Evolutionary conservation across 2,113 vertebrate genomes (phyloP).

Genomic region (Cheilinus undulatus): DNA sequence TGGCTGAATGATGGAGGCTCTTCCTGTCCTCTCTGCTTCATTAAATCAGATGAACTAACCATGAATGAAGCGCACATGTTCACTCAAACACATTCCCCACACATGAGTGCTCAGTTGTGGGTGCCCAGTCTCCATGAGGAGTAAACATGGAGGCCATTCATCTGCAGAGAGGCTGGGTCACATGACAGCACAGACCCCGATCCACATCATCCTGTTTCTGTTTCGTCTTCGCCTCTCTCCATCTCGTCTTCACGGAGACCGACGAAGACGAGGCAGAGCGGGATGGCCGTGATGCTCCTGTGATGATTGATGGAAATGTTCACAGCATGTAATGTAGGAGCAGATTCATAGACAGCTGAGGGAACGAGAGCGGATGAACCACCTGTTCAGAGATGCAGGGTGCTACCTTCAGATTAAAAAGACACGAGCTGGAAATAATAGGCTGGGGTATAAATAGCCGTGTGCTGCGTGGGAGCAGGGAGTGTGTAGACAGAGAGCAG

Average conservation of each 20-base stretch:
- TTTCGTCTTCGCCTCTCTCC: neutral
- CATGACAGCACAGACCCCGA: neutral
- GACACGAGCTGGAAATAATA: constrained; percentile 71
- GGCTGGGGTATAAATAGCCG: constrained; percentile 64
- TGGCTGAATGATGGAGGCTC: neutral
- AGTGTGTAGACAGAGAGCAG: constrained; percentile 31
- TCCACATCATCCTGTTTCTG: neutral
- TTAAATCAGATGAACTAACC: constrained; percentile 23
- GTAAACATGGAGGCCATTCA: constrained; percentile 18
- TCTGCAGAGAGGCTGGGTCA: constrained; percentile 8
- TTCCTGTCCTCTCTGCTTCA: constrained; percentile 4
- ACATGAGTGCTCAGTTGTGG: constrained; percentile 10
- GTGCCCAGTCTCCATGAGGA: constrained; percentile 4
- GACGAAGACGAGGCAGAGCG: constrained; percentile 1
- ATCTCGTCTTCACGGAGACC: neutral
- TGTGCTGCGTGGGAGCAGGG: constrained; percentile 33
- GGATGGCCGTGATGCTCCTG: neutral
- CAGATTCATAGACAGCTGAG: neutral
- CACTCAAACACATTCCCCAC: constrained; percentile 1
- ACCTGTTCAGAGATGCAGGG: constrained; percentile 54
- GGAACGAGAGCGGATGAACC: constrained; percentile 18
- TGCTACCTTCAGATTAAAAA: constrained; percentile 64
- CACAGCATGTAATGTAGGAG: neutral
- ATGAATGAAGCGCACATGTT: neutral
- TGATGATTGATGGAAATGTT: constrained; percentile 16